Evolutionary conservation across 2,888 invertebrate genomes (phyloP), one percentile per base, ranked within the genome.

Genomic region (Cantharis nigra): DNA sequence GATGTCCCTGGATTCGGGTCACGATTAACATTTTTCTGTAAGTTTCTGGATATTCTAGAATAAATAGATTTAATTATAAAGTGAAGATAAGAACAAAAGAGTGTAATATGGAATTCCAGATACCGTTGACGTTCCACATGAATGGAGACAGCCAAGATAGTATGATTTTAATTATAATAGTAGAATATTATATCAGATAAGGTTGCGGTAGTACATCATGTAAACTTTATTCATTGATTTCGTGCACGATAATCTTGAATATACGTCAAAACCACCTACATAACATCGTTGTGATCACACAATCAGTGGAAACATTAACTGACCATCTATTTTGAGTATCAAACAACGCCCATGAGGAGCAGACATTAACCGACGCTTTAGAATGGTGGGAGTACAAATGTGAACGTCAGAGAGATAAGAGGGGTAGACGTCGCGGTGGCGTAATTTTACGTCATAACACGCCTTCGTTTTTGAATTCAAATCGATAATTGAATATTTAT

Each of bases 361-460:
- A 49, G 49, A 49, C 49, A n/a, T n/a, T 49, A 49, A 49, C 49
- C 49, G 49, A 49, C 49, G 49, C 49, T 49, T 3, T 49, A 49
- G n/a, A 13, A n/a, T 49, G 9, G 49, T n/a, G 49, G 49, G 49
- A 14, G 64, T 28, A 5, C 7, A 69, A n/a, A 69, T 23, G 20
- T 16, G 18, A 18, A 11, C 65, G 65, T 65, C 26, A 26, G 14
- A 69, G 74, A 63, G 62, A 49, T 7, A n/a, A 49, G 49, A 49
- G 69, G 71, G 71, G 74, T 62, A 74, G 80, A 80, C 80, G 81
- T 82, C 81, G 76, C 78, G 77, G 69, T 77, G 80, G 80, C 81
- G 82, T 81, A 81, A 78, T 74, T 65, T 80, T 80, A 82, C 82
- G 82, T 82, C 82, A 82, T 72, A 67, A 76, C 69, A 79, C 82